phyloP scores from a whole-genome alignment of 2,888 invertebrate species.

The Idaea biselata region DNA sequence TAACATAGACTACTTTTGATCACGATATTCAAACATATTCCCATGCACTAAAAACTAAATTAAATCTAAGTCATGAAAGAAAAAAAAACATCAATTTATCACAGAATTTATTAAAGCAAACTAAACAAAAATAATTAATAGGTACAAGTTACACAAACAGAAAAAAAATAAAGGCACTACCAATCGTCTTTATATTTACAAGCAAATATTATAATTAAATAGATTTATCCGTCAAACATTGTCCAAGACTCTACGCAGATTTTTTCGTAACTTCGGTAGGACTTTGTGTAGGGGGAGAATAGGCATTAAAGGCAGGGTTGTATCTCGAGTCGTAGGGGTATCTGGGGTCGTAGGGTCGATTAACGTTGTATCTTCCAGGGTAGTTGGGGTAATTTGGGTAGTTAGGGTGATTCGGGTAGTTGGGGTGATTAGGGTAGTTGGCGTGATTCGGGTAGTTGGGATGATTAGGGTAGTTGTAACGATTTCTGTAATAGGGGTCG shows the following conservation, averaged over 20 bases:
- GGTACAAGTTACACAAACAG: neutral
- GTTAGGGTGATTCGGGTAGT: conserved; percentile 26
- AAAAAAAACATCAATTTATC: conserved; percentile 12
- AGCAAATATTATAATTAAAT: neutral
- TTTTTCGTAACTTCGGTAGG: conserved; percentile 30
- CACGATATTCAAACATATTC: too few relatives aligned
- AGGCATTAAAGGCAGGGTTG: conserved; percentile 39
- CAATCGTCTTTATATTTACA: conserved; percentile 11
- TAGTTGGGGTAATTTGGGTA: conserved; percentile 35
- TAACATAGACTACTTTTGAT: too few relatives aligned
- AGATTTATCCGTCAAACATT: neutral
- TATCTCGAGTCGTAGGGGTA: conserved; percentile 41
- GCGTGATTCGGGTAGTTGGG: conserved; percentile 27
- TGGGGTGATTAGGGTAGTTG: conserved; percentile 33
- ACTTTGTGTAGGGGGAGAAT: conserved; percentile 21
- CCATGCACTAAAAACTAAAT: too few relatives aligned
- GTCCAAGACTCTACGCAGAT: conserved; percentile 23
- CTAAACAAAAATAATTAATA: conserved; percentile 12
- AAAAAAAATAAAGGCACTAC: conserved; percentile 17
- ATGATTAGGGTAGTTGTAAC: conserved; percentile 33
- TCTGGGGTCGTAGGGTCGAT: conserved; percentile 40
- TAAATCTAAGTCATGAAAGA: too few relatives aligned
- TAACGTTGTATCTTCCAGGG: conserved; percentile 42
- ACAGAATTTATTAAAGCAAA: conserved; percentile 27
- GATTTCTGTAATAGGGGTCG: conserved; percentile 28